Evolutionary conservation across 2,113 vertebrate species (phyloP), one percentile per base, ranked within the genome.

Genomic region (Genyomyrus donnyi): DNA sequence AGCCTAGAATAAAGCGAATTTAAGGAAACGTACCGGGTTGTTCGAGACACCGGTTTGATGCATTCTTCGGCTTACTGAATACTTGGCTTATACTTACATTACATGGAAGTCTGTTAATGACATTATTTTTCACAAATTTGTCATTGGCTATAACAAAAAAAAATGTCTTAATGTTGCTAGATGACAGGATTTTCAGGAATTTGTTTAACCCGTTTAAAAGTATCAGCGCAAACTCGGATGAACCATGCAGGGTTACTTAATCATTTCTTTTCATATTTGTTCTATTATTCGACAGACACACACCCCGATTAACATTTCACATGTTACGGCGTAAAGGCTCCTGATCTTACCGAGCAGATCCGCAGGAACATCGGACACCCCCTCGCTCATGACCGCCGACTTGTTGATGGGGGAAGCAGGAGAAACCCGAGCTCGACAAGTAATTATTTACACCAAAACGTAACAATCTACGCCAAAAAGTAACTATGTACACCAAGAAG

Each of bases 301-400:
- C 27, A 70, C n/a, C n/a, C n/a, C n/a, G 56, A 62, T 62, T 62
- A 70, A 70, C 62, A 31, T 70, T 31, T 70, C n/a, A 27, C n/a
- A 70, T 31, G 1, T 31, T 15, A 11, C 62, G 62, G 62, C 62
- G 62, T 31, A 11, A 31, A 31, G 62, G 62, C 10, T 70, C 9
- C 19, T 31, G 46, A 10, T 90, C 96, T 97, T 94, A 98, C 97
- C 97, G 87, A 96, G 91, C 91, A 98, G 93, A 89, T 97, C 97
- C 87, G 92, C 92, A 92, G 97, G 95, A 6, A 97, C 93, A 39
- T 97, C 96, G 50, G 94, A 83, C 90, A 94, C 95, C 62, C 97
- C 96, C 92, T 96, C 96, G 50, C 95, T 93, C 97, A 97, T 98
- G 24, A 93, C 95, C 91, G 56, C 91, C 91, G 85, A 66, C 45